These are phyloP conservation scores for Azorinus chamasolen DNA, from an alignment of 2,888 invertebrate genomes.

Conservation along the genomic window DNA sequence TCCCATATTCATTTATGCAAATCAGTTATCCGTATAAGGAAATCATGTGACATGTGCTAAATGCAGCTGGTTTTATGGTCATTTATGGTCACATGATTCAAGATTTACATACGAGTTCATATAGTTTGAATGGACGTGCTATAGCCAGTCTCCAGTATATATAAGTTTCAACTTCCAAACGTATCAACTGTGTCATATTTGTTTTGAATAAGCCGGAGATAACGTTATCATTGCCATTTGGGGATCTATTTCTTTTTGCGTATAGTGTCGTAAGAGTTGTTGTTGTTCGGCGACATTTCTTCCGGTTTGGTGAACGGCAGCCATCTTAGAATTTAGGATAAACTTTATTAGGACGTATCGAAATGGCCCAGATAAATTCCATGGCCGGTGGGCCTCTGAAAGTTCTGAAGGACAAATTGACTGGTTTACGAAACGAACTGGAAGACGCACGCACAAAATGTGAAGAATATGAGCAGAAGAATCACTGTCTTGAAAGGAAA, in stretches of 20 bases:
- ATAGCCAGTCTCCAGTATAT: too few relatives aligned
- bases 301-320: constrained; percentile 59
- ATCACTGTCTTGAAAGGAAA: constrained; percentile 13
- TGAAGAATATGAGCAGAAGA: constrained; percentile 95
- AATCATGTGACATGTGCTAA: constrained; percentile 24
- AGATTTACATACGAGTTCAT: too few relatives aligned
- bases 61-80: too few relatives aligned
- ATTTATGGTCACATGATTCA: not conserved
- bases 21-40: constrained; percentile 37
- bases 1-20: constrained; percentile 36
- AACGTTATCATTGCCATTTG: not conserved
- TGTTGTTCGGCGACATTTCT: constrained; percentile 3
- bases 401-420: constrained; percentile 99
- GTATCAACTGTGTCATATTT: too few relatives aligned
- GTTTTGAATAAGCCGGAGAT: too few relatives aligned
- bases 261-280: not conserved
- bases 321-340: constrained; percentile 50
- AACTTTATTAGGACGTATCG: constrained; percentile 9
- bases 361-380: constrained; percentile 31
- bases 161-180: too few relatives aligned
- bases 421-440: constrained; percentile 99
- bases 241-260: constrained; percentile 32
- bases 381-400: constrained; percentile 91
- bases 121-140: too few relatives aligned
- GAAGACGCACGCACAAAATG: constrained; percentile 99